Base-by-base conservation (phyloP, 2,797 vertebrate genomes). In the Echiichthys vipera region DNA sequence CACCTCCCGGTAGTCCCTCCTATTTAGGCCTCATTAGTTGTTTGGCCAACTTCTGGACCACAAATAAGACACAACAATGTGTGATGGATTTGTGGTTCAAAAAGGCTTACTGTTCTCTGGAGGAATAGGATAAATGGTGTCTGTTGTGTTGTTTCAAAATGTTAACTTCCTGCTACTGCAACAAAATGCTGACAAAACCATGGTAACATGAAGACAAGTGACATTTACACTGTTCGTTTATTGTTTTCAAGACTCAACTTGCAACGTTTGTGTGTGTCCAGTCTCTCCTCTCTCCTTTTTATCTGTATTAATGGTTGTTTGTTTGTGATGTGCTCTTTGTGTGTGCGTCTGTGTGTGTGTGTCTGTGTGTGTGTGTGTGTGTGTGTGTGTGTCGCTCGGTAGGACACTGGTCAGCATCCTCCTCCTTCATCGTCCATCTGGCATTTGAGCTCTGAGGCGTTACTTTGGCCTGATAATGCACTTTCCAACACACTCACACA, bases 371-470 rank as follows among this genome's bases (percentile, higher is more conserved):
- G 9, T 42, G 50, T 25, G 18, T 59, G 17, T 47, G 9, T 58
- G 50, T 66, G 29, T 46, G 17, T 39, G 36, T 53, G 36, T 47
- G 14, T 37, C 0, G 25, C 71, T 74, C 75, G 47, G 80, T 70
- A 55, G 70, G 80, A 62, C 6, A 14, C 17, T 30, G 63, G 63
- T 78, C 71, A 78, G 74, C 77, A 67, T 50, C 68, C 39, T 54
- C 29, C 47, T 66, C 58, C 69, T 67, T 37, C 65, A 67, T 57
- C 18, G 45, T 80, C 80, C 78, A 85, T 88, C 73, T 84, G 80
- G 59, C 36, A 74, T 77, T 80, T 57, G 53, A 81, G 69, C 72
- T 68, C 57, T 15, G 63, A 74, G 53, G 72, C 14, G 3, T 58
- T 7, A 0, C 24, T 76, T 65, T 70, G 75, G 54, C 61, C 75